Percentiles rank a stretch among this genome's conserved stretches.
Evolutionary conservation across 2,797 vertebrate species (phyloP).

Genomic region (Gymnopithys bicolor): DNA sequence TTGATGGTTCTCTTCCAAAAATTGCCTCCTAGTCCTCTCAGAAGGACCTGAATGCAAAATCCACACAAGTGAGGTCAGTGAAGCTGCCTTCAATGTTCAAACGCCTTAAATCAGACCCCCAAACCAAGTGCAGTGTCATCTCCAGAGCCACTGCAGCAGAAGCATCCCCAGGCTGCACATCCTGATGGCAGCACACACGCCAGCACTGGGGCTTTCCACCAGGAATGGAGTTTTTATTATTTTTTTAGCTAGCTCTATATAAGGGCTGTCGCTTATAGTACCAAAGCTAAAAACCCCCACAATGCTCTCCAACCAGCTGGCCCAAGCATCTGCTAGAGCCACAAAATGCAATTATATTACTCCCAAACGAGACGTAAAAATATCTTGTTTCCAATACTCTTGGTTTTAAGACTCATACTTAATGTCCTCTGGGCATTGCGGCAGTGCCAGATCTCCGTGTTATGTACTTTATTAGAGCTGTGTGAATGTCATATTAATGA

Average conservation of each 20-base stretch:
- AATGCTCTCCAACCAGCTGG: conserved; percentile 89
- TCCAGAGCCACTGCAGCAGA: conserved; percentile 18
- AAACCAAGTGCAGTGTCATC: background rate
- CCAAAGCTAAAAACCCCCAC: conserved; percentile 72
- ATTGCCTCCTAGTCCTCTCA: background rate
- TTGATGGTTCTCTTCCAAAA: background rate
- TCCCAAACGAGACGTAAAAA: conserved; percentile 93
- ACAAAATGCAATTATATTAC: conserved; percentile 85
- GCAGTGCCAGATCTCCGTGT: conserved; percentile 77
- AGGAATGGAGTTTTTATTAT: background rate
- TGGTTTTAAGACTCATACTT: conserved; percentile 89
- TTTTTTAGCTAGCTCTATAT: conserved; percentile 45
- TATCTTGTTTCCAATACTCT: conserved; percentile 88
- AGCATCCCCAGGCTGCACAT: background rate
- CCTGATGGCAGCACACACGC: background rate
- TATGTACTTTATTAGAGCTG: conserved; percentile 82
- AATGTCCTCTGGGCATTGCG: conserved; percentile 82
- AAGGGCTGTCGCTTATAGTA: conserved; percentile 69
- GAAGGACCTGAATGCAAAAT: background rate
- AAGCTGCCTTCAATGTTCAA: background rate
- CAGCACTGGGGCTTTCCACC: conserved; percentile 20
- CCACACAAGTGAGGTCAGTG: background rate
- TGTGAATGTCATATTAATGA: conserved; percentile 81
- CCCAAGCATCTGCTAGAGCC: conserved; percentile 91
- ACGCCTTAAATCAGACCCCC: background rate